phyloP scores from a whole-genome alignment of 2,888 invertebrate genomes.

The Melanotus villosus region DNA sequence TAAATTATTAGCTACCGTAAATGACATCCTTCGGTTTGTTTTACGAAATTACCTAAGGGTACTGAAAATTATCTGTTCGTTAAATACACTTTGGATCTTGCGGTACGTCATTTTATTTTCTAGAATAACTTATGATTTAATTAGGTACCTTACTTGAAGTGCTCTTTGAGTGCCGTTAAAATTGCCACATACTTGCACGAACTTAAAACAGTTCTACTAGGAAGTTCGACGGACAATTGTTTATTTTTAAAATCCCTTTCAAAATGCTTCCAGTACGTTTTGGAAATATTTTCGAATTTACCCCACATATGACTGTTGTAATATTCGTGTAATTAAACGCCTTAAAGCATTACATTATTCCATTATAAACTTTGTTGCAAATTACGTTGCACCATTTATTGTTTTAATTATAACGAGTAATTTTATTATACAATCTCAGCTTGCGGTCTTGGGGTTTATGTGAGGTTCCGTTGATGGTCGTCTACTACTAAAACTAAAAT shows the following conservation, averaged over 20 bases:
- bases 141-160: background rate
- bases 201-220: background rate
- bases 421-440: conserved; percentile 15
- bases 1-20: too few species aligned
- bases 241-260: background rate
- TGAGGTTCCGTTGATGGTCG: conserved; percentile 1
- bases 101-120: too few species aligned
- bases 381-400: conserved; percentile 13
- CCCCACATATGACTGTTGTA: background rate
- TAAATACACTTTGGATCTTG: too few species aligned
- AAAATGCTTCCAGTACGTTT: background rate
- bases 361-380: conserved; percentile 16
- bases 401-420: conserved; percentile 17
- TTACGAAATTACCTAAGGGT: too few species aligned
- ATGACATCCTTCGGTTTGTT: too few species aligned
- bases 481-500: conserved; percentile 1
- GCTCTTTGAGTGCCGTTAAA: background rate
- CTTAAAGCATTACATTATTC: conserved; percentile 10
- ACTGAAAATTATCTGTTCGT: too few species aligned
- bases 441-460: conserved; percentile 13
- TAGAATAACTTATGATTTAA: background rate
- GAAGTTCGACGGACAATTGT: too few species aligned
- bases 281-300: too few species aligned
- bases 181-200: background rate
- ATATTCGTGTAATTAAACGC: conserved; percentile 3